These are phyloP conservation scores for Leuciscus waleckii DNA, from an alignment of 2,797 vertebrate species.

Conservation along the genomic window DNA sequence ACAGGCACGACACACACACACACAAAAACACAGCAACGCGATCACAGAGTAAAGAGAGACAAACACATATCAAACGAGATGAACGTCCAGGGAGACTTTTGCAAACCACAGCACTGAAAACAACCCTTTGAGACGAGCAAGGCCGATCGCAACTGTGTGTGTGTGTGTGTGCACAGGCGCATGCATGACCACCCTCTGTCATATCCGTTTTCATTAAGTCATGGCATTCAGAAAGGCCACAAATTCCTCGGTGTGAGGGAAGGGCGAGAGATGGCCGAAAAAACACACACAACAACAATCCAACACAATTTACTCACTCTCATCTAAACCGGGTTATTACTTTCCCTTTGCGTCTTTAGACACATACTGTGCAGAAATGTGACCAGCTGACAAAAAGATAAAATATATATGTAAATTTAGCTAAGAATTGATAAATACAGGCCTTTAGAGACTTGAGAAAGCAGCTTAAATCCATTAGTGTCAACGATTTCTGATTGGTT, in stretches of 20 bases:
- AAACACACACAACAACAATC: constrained; percentile 70
- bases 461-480: constrained; percentile 18
- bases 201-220: constrained; percentile 77
- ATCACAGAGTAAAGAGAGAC: constrained; percentile 29
- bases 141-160: constrained; percentile 2
- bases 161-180: neutral
- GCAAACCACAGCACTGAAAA: constrained; percentile 38
- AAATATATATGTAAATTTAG: constrained; percentile 16
- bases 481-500: constrained; percentile 26
- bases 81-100: constrained; percentile 30
- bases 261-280: constrained; percentile 35
- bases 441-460: neutral
- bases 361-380: constrained; percentile 55
- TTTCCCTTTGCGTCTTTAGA: constrained; percentile 60
- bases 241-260: constrained; percentile 44
- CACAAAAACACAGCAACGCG: constrained; percentile 20
- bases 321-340: constrained; percentile 77
- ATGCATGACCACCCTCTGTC: constrained; percentile 63
- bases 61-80: constrained; percentile 49
- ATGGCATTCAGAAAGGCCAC: constrained; percentile 75
- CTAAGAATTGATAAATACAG: constrained; percentile 8
- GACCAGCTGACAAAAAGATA: neutral
- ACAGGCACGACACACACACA: constrained; percentile 53
- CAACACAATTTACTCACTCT: constrained; percentile 74
- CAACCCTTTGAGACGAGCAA: constrained; percentile 47